These are phyloP conservation scores for Xenopus borealis DNA, from an alignment of 2,113 vertebrate species.

Conservation along the genomic window DNA sequence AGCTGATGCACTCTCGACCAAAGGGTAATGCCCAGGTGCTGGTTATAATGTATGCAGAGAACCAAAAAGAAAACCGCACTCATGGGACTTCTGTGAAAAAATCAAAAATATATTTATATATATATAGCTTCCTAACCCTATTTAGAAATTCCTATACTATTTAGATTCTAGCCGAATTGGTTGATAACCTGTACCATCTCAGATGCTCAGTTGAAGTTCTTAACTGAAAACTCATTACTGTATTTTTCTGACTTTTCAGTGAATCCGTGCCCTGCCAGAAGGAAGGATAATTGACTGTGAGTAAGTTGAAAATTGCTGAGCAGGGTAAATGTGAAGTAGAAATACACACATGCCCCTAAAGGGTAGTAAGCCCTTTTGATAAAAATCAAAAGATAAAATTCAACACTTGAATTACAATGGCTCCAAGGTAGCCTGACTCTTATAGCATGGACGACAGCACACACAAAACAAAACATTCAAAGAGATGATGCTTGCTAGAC, in stretches of 20 bases:
- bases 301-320: conserved; percentile 28
- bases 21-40: no score
- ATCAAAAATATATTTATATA: no score
- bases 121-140: not conserved
- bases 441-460: not conserved
- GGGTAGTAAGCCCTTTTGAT: conserved; percentile 1
- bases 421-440: not conserved
- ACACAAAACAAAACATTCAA: not conserved
- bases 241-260: conserved; percentile 10
- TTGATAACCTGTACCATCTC: not conserved
- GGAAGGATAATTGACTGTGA: conserved; percentile 29
- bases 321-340: conserved; percentile 12
- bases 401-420: not conserved
- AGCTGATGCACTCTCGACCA: no score
- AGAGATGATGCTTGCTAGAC: not conserved
- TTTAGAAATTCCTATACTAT: conserved; percentile 1
- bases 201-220: not conserved
- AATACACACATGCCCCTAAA: conserved; percentile 15
- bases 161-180: not conserved
- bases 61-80: no score
- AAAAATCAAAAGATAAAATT: conserved; percentile 9
- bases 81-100: no score
- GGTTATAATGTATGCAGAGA: no score
- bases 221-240: conserved; percentile 16
- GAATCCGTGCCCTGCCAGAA: conserved; percentile 8